A percentile compares a stretch with the other conserved stretches of the same genome.
phyloP scores from a whole-genome alignment of 2,888 invertebrate species.

The Octodonta nipae region DNA sequence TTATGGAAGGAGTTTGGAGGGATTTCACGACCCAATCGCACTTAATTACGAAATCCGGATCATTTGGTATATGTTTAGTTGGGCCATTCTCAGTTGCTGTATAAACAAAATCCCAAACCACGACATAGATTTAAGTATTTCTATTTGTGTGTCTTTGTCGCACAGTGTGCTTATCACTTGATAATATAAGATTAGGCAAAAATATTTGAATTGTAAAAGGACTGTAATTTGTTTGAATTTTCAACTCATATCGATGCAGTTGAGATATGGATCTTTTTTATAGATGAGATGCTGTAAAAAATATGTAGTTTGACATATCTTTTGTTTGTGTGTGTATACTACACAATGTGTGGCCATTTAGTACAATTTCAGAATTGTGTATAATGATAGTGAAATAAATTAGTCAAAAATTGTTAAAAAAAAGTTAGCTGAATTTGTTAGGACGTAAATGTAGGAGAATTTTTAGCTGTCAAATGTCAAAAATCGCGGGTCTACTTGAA shows the following conservation, averaged over 20 bases:
- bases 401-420: slow-evolving; percentile 7
- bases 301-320: background rate
- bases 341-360: slow-evolving; percentile 6
- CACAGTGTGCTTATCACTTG: slow-evolving; percentile 20
- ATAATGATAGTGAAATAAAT: slow-evolving; percentile 13
- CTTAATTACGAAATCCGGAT: too few relatives aligned
- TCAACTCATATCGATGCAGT: slow-evolving; percentile 21
- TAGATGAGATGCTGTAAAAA: slow-evolving; percentile 19
- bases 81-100: too few relatives aligned
- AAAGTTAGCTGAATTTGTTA: too few relatives aligned
- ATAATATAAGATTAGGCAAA: too few relatives aligned
- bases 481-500: slow-evolving; percentile 19
- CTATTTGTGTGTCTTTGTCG: slow-evolving; percentile 14
- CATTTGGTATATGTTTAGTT: too few relatives aligned
- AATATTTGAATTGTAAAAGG: too few relatives aligned
- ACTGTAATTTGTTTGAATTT: too few relatives aligned
- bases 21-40: too few relatives aligned
- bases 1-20: too few relatives aligned
- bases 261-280: slow-evolving; percentile 21
- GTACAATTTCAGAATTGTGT: slow-evolving; percentile 9
- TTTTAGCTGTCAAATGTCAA: slow-evolving; percentile 22
- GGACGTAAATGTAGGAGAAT: too few relatives aligned
- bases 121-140: slow-evolving; percentile 18
- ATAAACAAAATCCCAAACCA: too few relatives aligned
- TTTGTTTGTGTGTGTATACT: slow-evolving; percentile 9